phyloP scores from a whole-genome alignment of 2,888 invertebrate species.

The Scelioninae gen. 1 region DNA sequence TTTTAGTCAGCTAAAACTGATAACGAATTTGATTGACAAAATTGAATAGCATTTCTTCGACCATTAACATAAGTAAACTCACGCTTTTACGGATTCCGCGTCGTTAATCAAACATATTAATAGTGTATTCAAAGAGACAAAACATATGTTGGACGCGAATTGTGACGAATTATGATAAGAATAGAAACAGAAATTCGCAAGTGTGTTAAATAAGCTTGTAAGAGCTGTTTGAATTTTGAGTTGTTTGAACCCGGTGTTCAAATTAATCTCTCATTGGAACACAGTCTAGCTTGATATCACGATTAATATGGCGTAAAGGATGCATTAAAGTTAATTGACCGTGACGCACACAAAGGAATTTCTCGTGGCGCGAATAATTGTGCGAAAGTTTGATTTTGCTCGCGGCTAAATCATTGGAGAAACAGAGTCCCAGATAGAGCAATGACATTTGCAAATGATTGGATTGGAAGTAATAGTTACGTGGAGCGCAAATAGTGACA shows the following conservation, averaged over 20 bases:
- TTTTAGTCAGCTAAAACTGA: no score
- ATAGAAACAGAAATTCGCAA: constrained; percentile 1
- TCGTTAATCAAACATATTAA: constrained; percentile 26
- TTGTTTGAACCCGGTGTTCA: constrained; percentile 16
- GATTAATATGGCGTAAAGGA: constrained; percentile 33
- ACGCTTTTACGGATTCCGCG: background rate
- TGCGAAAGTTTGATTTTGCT: constrained; percentile 54
- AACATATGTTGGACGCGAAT: background rate
- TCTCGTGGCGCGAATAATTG: constrained; percentile 48
- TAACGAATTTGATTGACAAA: no score
- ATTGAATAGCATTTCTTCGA: no score
- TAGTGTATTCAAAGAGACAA: background rate
- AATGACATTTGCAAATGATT: background rate
- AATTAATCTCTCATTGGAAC: constrained; percentile 37
- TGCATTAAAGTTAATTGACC: constrained; percentile 57
- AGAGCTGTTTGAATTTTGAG: constrained; percentile 5
- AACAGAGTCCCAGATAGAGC: background rate
- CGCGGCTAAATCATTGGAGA: constrained; percentile 11
- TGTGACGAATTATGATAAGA: constrained; percentile 15
- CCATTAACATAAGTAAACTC: no score
- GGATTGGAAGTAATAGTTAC: no score
- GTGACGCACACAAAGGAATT: constrained; percentile 47
- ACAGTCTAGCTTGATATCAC: constrained; percentile 15
- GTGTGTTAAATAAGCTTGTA: background rate
- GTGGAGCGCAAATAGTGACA: no score